A percentile compares a stretch with the other conserved stretches of the same genome.
These are phyloP conservation scores for Laothoe populi DNA, from an alignment of 2,888 invertebrate genomes.

Conservation along the genomic window DNA sequence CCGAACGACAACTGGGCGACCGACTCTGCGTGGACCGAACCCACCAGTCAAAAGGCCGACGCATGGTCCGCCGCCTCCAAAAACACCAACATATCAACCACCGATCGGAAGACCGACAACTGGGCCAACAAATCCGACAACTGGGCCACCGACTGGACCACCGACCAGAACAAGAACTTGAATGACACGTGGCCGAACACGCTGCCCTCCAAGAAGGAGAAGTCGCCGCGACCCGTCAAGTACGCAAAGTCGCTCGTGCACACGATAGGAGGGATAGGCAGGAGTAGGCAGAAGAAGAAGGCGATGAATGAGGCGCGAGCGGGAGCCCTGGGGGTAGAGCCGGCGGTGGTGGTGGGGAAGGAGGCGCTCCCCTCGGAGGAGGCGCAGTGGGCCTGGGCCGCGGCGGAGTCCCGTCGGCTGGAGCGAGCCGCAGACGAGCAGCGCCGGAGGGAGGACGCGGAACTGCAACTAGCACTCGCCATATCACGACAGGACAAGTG, in stretches of 20 bases:
- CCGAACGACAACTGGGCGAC: conserved; percentile 71
- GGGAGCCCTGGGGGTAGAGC: conserved; percentile 85
- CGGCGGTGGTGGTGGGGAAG: conserved; percentile 44
- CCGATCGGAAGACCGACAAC: conserved; percentile 66
- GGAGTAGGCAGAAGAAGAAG: conserved; percentile 67
- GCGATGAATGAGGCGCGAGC: conserved; percentile 47
- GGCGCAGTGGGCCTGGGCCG: conserved; percentile 90
- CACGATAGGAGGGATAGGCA: conserved; percentile 78
- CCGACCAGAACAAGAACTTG: conserved; percentile 65
- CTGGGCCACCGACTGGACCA: conserved; percentile 66
- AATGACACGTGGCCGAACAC: conserved; percentile 79
- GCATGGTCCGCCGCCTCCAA: conserved; percentile 36
- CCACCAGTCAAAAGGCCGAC: conserved; percentile 38
- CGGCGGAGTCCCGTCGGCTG: conserved; percentile 86
- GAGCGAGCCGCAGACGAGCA: conserved; percentile 86
- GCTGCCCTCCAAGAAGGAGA: conserved; percentile 75
- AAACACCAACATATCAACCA: conserved; percentile 41
- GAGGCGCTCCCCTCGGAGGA: conserved; percentile 83
- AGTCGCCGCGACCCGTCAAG: conserved; percentile 78
- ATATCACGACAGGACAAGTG: conserved; percentile 85
- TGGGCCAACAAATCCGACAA: conserved; percentile 58
- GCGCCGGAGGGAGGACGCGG: conserved; percentile 88
- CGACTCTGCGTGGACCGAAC: conserved; percentile 67
- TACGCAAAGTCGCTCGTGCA: conserved; percentile 76
- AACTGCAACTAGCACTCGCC: conserved; percentile 89